Conservation (phyloP, 2,888 invertebrate species). For the Dioctria rufipes region DNA sequence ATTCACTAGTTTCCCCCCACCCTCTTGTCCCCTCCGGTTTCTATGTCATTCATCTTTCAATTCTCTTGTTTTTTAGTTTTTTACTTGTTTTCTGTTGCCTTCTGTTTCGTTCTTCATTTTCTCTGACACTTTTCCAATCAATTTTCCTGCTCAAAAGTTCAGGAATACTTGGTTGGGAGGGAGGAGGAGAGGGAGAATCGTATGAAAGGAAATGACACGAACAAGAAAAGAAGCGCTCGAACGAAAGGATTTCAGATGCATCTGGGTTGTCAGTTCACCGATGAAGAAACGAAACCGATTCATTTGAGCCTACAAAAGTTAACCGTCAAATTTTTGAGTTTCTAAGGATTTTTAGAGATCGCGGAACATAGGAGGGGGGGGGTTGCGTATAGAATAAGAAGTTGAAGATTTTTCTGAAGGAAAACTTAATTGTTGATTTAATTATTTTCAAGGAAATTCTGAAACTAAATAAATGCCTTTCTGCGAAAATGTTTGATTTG, state of each 20-base stretch:
- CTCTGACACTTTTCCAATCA: constrained; percentile 59
- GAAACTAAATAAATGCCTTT: no score
- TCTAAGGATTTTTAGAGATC: no score
- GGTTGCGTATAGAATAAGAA: not conserved
- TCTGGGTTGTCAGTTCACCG: constrained; percentile 36
- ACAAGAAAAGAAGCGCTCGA: constrained; percentile 44
- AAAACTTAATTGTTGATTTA: no score
- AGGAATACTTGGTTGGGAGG: not conserved
- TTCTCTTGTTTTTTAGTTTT: constrained; percentile 54
- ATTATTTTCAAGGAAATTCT: no score
- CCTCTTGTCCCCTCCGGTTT: constrained; percentile 28
- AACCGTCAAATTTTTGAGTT: not conserved
- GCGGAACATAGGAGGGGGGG: not conserved
- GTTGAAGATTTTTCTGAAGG: no score
- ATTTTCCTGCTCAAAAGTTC: constrained; percentile 58
- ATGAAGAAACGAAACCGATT: constrained; percentile 24
- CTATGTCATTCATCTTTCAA: constrained; percentile 58
- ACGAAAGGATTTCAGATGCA: constrained; percentile 31
- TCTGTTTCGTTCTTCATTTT: constrained; percentile 58
- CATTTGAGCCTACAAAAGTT: constrained; percentile 41
- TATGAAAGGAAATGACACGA: constrained; percentile 47
- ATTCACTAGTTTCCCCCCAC: not conserved
- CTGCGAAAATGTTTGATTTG: no score
- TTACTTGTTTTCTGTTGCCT: constrained; percentile 52
- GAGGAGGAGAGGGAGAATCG: not conserved